phyloP scores from a whole-genome alignment of 2,888 invertebrate species.

The Idaea biselata region DNA sequence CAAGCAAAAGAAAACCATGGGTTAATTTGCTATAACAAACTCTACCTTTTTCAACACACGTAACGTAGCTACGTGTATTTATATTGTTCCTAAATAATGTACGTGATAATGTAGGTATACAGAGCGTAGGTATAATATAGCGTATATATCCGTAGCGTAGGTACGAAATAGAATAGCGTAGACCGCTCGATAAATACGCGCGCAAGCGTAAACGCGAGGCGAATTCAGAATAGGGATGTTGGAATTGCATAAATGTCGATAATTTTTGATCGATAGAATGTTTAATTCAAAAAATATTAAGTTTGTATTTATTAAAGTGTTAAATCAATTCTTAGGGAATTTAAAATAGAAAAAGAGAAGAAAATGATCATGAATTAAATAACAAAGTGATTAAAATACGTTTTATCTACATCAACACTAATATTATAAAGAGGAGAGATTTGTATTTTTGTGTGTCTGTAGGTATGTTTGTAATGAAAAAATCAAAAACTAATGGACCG shows the following conservation, averaged over 20 bases:
- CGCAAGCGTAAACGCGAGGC: constrained; percentile 60
- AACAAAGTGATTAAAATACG: no score
- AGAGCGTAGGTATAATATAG: constrained; percentile 11
- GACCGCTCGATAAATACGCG: constrained; percentile 63
- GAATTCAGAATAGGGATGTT: constrained; percentile 33
- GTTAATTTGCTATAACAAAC: no score
- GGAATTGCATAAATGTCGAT: constrained; percentile 23
- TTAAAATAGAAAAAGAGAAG: no score
- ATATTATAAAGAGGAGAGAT: no score
- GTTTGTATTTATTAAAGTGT: neutral
- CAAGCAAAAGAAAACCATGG: no score
- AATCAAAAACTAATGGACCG: no score
- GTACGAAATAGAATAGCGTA: constrained; percentile 14
- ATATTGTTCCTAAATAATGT: neutral
- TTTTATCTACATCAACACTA: no score
- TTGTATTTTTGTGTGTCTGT: no score
- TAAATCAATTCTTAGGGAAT: no score
- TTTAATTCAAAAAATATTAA: neutral
- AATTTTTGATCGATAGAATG: constrained; percentile 6
- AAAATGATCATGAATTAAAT: no score
- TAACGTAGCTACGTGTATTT: neutral
- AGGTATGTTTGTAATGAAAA: no score
- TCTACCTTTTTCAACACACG: no score
- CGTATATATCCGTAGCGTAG: constrained; percentile 16
- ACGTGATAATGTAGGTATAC: constrained; percentile 6